phyloP scores from a whole-genome alignment of 2,113 vertebrate genomes.

The Myiozetetes cayanensis region DNA sequence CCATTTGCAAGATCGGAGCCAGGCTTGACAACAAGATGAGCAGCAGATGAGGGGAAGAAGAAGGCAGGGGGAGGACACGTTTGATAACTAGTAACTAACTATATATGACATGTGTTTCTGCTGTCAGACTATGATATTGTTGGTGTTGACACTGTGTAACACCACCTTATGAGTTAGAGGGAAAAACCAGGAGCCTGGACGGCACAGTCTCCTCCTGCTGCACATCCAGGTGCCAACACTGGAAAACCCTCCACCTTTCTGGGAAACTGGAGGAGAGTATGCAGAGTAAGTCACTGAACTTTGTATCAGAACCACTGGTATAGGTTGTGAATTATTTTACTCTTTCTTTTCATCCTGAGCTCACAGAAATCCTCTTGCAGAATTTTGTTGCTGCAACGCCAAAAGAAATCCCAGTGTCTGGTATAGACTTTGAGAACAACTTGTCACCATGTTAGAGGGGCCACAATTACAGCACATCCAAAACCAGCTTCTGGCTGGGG shows the following conservation, averaged over 20 bases:
- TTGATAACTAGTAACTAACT: neutral
- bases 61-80: neutral
- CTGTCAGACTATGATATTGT: accelerated
- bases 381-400: neutral
- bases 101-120: neutral
- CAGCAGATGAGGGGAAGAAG: neutral
- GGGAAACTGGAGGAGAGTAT: neutral
- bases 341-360: neutral
- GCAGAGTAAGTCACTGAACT: neutral
- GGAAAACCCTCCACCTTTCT: neutral
- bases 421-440: neutral
- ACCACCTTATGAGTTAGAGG: neutral
- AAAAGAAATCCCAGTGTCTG: neutral
- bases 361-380: neutral
- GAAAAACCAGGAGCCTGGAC: neutral
- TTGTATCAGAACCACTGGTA: neutral
- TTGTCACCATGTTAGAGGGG: accelerated
- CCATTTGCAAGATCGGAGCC: neutral
- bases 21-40: neutral
- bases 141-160: neutral
- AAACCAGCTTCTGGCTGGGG: neutral
- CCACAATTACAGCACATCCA: neutral
- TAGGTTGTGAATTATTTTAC: neutral
- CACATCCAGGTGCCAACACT: accelerated
- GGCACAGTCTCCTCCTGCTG: neutral